Base-by-base conservation (phyloP, 2,888 invertebrate species). In the Cheilosia impressa region DNA sequence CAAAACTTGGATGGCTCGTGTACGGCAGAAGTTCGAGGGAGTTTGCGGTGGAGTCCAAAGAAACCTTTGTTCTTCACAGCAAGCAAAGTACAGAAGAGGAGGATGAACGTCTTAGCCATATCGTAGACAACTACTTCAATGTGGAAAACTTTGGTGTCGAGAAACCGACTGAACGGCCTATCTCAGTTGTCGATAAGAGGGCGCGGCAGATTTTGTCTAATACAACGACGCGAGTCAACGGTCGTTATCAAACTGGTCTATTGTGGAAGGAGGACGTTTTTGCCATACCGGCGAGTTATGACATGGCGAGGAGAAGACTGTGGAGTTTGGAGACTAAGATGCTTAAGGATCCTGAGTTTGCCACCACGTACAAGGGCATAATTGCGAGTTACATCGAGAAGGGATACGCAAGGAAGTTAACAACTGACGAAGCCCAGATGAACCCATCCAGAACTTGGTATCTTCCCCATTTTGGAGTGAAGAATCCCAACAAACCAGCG, bases 381-480 rank as follows among this genome's bases (percentile, higher is more conserved):
- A 47, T 87, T 10, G n/a, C 53, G 50, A 72, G 81, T 41, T 88
- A 82, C 38, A 10, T 57, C 6, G 24, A 47, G 13, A 63, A 50
- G 13, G 63, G 22, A 13, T 63, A 63, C n/a, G 47, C 31, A 13
- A 47, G 27, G 15, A 45, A 50, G 5, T 19, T 63, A 4, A 17
- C 60, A 22, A 22, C 3, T 41, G 27, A 15, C 4, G 60, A n/a
- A 60, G 43, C 50, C 15, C 10, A 17, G 6, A 22, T 15, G 5
- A 22, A 24, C 9, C 4, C 6, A n/a, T 13, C 24, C 6, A 50
- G 50, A 24, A 52, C n/a, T 9, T 89, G 88, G 89, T 89, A 88
- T 55, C 47, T 88, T 13, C 88, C 89, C 4, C 88, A 89, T 41
- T 88, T 89, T 73, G 75, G 84, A 10, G 89, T 89, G 3, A 63